Base-by-base conservation (phyloP, 2,113 vertebrate species). In the Cairina moschata region DNA sequence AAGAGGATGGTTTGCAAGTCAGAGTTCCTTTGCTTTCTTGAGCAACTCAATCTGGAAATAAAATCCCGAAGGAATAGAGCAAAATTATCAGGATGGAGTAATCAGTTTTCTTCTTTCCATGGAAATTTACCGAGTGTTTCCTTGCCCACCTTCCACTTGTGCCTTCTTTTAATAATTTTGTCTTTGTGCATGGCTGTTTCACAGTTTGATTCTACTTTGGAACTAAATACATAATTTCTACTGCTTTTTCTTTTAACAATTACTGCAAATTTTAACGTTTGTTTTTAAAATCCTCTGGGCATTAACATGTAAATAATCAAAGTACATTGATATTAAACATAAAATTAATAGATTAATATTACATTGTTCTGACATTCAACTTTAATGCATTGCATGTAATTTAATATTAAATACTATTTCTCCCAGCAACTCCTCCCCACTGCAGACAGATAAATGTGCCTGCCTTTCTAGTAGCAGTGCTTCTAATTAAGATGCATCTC, bases 31-130 rank as follows among this genome's bases (percentile, higher is more conserved):
- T 91, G 48, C 29, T n/a, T 88, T 79, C 29, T 73, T 38, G 18
- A 73, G 31, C 20, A 85, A 67, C 31, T 54, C 32, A 32, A 40
- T 79, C 89, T 89, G 89, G 58, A 90, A 94, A 79, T 72, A 76
- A 81, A 91, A 94, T 36, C 11, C 8, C 72, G 2, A 84, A 88
- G 50, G 59, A 73, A 89, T 28, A 31, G 23, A 52, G 26, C 0
- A 1, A 46, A 74, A 38, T 54, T 52, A n/a, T 55, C 23, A 23
- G 17, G 23, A 46, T 84, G 1, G 46, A 13, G 83, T 94, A 71
- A 42, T 8, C 17, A 54, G 6, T 74, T 91, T 86, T 13, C 31
- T 8, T 22, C 50, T 88, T 80, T 80, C 34, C 21, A 3, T 59
- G 34, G 62, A 42, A 80, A 67, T 91, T 60, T 11, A 31, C 74